Percentiles rank a stretch among this genome's conserved stretches.
Evolutionary conservation across 2,888 invertebrate genomes (phyloP).

Genomic region (Theretra japonica): DNA sequence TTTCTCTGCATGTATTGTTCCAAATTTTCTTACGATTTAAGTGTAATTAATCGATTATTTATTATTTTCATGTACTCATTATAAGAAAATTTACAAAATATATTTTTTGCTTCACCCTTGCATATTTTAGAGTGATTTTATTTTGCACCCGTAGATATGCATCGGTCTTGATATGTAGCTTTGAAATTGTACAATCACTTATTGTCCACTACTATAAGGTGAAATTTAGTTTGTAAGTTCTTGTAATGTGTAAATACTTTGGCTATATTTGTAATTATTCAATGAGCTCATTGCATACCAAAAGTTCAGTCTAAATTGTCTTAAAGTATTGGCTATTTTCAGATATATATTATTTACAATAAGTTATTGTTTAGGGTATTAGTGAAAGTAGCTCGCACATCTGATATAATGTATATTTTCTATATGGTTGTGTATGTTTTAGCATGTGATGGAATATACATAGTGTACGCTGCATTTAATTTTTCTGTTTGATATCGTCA

Average conservation of each 20-base stretch:
- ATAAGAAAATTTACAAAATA: conserved; percentile 19
- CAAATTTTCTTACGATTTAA: conserved; percentile 2
- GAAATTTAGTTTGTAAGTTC: conserved; percentile 51
- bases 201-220: conserved; percentile 70
- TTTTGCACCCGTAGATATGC: conserved; percentile 19
- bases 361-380: conserved; percentile 53
- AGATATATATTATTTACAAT: conserved; percentile 56
- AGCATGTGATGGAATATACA: conserved; percentile 57
- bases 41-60: conserved; percentile 9
- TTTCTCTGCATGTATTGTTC: not conserved
- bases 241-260: conserved; percentile 64
- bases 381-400: conserved; percentile 41
- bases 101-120: conserved; percentile 8
- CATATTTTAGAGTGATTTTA: conserved; percentile 8
- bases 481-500: conserved; percentile 33
- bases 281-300: conserved; percentile 59
- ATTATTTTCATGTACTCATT: conserved; percentile 7
- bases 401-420: conserved; percentile 52
- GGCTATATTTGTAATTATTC: conserved; percentile 56
- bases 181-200: conserved; percentile 61
- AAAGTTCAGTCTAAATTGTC: conserved; percentile 63
- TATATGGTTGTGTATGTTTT: conserved; percentile 68
- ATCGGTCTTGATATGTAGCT: conserved; percentile 49
- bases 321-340: conserved; percentile 65
- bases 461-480: conserved; percentile 68